Percentiles rank a stretch among this genome's conserved stretches.
Evolutionary conservation across 1,140 invertebrate genomes (phyloP).

Genomic region (Papilio polytes): DNA sequence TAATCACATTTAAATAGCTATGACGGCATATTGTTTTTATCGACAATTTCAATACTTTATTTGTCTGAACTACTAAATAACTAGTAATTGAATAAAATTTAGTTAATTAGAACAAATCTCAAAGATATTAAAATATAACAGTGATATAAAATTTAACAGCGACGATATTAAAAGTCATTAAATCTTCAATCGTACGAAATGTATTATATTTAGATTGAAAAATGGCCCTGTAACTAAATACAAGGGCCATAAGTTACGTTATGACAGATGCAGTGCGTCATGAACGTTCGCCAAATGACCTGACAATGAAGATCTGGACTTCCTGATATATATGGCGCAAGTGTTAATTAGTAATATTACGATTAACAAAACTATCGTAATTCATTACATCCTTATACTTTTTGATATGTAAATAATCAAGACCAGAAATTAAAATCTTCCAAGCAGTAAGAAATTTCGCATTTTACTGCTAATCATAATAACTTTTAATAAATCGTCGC

Average conservation of each 20-base stretch:
- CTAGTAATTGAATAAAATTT: background rate
- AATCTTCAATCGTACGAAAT: conserved; percentile 47
- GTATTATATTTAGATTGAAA: conserved; percentile 65
- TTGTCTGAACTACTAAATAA: background rate
- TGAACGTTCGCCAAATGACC: conserved; percentile 68
- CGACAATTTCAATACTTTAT: background rate
- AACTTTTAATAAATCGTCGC: conserved; percentile 17
- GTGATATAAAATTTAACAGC: background rate
- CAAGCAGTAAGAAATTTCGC: too few relatives aligned
- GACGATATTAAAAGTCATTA: conserved; percentile 52
- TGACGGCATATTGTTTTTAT: background rate
- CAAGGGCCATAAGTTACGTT: conserved; percentile 67
- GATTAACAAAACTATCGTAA: conserved; percentile 54
- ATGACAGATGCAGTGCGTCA: conserved; percentile 72
- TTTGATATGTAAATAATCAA: background rate
- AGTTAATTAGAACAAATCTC: background rate
- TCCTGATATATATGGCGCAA: conserved; percentile 75
- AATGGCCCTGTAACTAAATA: conserved; percentile 63
- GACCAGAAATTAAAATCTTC: too few relatives aligned
- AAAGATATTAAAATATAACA: background rate
- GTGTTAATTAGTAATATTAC: conserved; percentile 52
- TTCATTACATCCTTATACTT: conserved; percentile 44
- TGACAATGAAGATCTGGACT: conserved; percentile 70
- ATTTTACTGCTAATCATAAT: background rate
- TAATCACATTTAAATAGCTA: conserved; percentile 55